Conservation (phyloP, 2,113 vertebrate genomes). For the Rhinolophus sinicus region DNA sequence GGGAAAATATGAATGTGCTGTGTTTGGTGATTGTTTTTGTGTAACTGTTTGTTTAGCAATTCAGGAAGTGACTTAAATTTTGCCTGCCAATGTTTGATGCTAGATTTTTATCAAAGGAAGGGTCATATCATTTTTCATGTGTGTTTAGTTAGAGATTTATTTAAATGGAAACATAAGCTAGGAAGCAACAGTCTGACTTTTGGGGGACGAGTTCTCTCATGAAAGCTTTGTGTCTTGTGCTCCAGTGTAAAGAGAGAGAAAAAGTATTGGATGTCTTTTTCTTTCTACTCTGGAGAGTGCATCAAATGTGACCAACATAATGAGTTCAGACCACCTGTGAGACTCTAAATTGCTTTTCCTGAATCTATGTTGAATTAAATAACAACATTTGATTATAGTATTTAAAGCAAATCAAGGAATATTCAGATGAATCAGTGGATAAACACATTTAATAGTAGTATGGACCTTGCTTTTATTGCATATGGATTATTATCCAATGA, state of each 20-base stretch:
- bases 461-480: conserved; percentile 55
- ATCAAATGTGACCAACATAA: neutral
- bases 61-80: conserved; percentile 64
- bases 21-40: conserved; percentile 25
- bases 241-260: neutral
- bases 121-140: conserved; percentile 51
- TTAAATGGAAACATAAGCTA: conserved; percentile 72
- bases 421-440: conserved; percentile 60
- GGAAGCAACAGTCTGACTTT: conserved; percentile 28
- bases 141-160: conserved; percentile 66
- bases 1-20: neutral
- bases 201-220: neutral
- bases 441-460: conserved; percentile 77
- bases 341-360: conserved; percentile 72
- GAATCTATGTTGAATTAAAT: conserved; percentile 70
- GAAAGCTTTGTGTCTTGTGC: conserved; percentile 42
- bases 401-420: conserved; percentile 77
- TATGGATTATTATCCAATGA: conserved; percentile 68
- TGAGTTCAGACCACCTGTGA: conserved; percentile 78
- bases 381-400: conserved; percentile 73
- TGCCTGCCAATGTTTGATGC: conserved; percentile 58
- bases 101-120: conserved; percentile 73
- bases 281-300: neutral
- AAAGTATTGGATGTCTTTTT: neutral
- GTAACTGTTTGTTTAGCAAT: conserved; percentile 56